Conservation (phyloP, 1,140 invertebrate genomes). For the Zaprionus gabonicus region DNA sequence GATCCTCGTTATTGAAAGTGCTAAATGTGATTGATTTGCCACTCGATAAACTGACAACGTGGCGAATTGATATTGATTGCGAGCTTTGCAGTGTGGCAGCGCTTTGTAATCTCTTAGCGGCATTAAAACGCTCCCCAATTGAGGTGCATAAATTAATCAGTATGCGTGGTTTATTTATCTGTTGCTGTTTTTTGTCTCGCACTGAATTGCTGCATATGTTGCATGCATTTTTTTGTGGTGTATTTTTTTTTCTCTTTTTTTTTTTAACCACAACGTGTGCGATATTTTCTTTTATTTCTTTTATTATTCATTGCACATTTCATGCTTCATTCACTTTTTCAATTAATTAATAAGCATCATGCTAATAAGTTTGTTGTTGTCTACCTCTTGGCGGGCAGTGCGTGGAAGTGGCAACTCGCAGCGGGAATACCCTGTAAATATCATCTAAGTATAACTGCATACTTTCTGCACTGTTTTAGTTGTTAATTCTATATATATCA, state of each 20-base stretch:
- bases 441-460: too few relatives aligned
- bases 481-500: neutral
- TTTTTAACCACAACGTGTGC: slow-evolving; percentile 29
- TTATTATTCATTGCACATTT: slow-evolving; percentile 81
- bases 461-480: neutral
- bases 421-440: neutral
- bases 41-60: slow-evolving; percentile 4
- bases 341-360: slow-evolving; percentile 82
- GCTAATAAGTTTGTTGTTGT: slow-evolving; percentile 67
- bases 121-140: slow-evolving; percentile 7
- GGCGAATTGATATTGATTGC: slow-evolving; percentile 28
- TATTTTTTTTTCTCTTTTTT: neutral
- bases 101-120: slow-evolving; percentile 25
- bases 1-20: neutral
- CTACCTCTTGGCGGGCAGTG: slow-evolving; percentile 26
- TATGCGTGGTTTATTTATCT: slow-evolving; percentile 15
- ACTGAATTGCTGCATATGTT: slow-evolving; percentile 55
- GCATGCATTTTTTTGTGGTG: slow-evolving; percentile 39
- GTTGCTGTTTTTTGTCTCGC: slow-evolving; percentile 2
- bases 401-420: neutral
- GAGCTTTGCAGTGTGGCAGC: slow-evolving; percentile 30
- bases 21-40: neutral
- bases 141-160: slow-evolving; percentile 41
- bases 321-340: slow-evolving; percentile 79
- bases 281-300: slow-evolving; percentile 34